Conservation (phyloP, 2,888 invertebrate genomes). For the Temnothorax unifasciatus region DNA sequence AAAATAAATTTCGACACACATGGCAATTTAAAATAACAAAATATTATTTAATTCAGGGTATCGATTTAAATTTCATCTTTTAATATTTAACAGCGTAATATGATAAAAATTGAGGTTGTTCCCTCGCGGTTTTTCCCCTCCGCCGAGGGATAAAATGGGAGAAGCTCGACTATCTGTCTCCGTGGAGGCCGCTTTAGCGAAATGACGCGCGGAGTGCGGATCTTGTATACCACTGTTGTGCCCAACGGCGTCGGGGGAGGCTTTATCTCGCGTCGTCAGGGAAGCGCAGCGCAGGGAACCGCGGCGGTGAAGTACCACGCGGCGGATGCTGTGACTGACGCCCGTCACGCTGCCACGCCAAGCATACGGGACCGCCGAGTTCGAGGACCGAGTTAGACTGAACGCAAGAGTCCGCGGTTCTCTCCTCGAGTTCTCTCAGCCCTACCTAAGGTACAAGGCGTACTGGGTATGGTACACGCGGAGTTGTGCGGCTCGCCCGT, state of each 20-base stretch:
- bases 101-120: neutral
- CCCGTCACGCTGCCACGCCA: slow-evolving; percentile 67
- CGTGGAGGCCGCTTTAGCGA: neutral
- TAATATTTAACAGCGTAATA: no score
- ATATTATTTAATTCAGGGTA: no score
- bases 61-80: no score
- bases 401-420: slow-evolving; percentile 75
- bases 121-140: neutral
- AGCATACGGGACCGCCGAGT: slow-evolving; percentile 73
- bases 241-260: slow-evolving; percentile 14
- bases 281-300: no score
- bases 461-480: slow-evolving; percentile 21
- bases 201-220: neutral
- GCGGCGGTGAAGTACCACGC: slow-evolving; percentile 52
- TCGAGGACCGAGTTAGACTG: slow-evolving; percentile 82
- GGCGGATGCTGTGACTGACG: slow-evolving; percentile 63
- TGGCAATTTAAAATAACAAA: no score
- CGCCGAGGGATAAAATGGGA: neutral
- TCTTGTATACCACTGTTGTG: slow-evolving; percentile 14
- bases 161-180: neutral
- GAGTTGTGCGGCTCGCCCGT: slow-evolving; percentile 68
- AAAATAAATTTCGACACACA: no score
- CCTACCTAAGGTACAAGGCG: slow-evolving; percentile 77
- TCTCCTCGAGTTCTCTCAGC: slow-evolving; percentile 74
- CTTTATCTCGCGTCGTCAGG: slow-evolving; percentile 38